These are phyloP conservation scores for Sitobion miscanthi DNA, from an alignment of 1,140 invertebrate species.

Conservation along the genomic window DNA sequence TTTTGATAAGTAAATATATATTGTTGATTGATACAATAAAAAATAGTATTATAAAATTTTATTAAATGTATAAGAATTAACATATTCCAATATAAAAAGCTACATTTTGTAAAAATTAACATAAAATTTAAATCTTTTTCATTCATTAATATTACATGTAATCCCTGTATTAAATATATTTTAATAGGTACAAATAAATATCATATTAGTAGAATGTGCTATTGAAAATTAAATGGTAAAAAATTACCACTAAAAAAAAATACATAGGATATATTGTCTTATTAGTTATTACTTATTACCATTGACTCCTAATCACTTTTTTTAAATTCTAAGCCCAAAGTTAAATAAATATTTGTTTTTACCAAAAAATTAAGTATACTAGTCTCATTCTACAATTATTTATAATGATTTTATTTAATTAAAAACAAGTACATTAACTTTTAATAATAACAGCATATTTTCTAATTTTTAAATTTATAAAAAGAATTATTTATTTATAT, in stretches of 20 bases:
- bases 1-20: no score
- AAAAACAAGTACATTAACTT: not conserved
- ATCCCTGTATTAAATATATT: no score
- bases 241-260: no score
- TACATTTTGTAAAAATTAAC: not conserved
- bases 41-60: no score
- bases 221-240: no score
- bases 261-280: no score
- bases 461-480: not conserved
- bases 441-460: not conserved
- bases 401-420: not conserved
- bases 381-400: not conserved
- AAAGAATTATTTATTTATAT: not conserved
- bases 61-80: no score
- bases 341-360: not conserved
- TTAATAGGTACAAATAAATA: no score
- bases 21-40: no score
- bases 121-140: not conserved
- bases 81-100: not conserved
- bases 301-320: not conserved
- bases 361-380: not conserved
- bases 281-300: no score
- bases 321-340: not conserved
- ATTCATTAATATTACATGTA: no score
- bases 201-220: no score